Evolutionary conservation across 37 sponge, comb jelly and placozoan genomes (phyloP), one percentile per base, ranked within the genome.

Genomic region (Amphimedon queenslandica): DNA sequence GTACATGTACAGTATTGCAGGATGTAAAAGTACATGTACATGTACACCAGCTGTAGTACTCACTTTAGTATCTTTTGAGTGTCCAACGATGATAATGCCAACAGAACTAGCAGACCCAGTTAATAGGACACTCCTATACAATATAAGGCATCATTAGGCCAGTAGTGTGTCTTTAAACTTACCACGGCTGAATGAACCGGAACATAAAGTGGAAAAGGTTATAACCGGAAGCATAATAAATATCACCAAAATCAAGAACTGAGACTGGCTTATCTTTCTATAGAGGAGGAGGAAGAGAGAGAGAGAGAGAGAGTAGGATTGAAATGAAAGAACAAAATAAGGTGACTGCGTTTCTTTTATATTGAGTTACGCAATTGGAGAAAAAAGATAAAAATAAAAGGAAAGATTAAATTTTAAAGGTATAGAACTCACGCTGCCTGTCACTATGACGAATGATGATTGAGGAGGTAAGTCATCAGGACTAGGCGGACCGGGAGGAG

Each of bases 101-200:
- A 75, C 6, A 37, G 72, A 64, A 66, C 74, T 80, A 27, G 76
- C 38, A 18, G 87, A 86, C 10, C 64, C 75, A 29, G 76, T 58
- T n/a, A 86, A 58, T 28, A 86, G 58, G n/a, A 86, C 41, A 30
- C 66, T 75, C 84, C 84, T 84, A 57, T 6, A 83, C 40, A 32
- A 2, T 47, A 47, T 13, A 47, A 13, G 13, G 13, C n/a, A n/a
- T n/a, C n/a, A n/a, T n/a, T n/a, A 47, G 53, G 8, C 8, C 53
- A 47, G 53, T 18, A 47, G 53, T 47, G 53, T 32, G 57, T 58
- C 20, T 36, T 11, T 29, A 3, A 37, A 10, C 72, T 42, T 77
- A 87, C 92, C 92, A 92, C n/a, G 40, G 27, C 18, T 27, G 23
- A 16, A 92, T 41, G 58, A 67, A 80, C 27, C 73, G 70, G 63